Evolutionary conservation across 2,888 invertebrate species (phyloP), one percentile per base, ranked within the genome.

Genomic region (Oscheius myriophilus): DNA sequence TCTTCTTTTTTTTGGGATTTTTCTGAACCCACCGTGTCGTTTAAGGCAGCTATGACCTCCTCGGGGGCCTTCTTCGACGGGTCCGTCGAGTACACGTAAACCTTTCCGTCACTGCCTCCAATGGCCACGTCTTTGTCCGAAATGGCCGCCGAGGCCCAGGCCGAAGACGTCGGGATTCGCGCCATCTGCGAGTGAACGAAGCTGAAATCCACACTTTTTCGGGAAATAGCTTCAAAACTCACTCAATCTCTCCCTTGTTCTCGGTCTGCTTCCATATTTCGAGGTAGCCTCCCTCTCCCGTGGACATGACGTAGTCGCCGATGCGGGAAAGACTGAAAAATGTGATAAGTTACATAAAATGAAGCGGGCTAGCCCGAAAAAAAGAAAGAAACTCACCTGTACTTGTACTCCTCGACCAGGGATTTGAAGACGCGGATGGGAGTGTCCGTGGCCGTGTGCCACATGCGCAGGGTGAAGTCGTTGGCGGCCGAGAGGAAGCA

Each of bases 401-500:
- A 85, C 49, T 83, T 83, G 65, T 76, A 85, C 25, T 84, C 80
- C 14, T 80, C 81, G 12, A 71, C 54, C 11, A 67, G 18, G 1
- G 82, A 72, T 16, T 67, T 45, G 52, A 79, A 75, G n/a, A 64
- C 65, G 46, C 91, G 90, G 7, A 93, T 87, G 85, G 93, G 93
- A 80, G 92, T 91, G 26, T 94, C 94, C 58, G 90, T 90, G 68
- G 91, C 90, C 3, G 91, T 90, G 64, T 88, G 88, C 97, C 97
- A 98, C 63, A 92, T 90, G 77, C 92, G 91, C 53, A 97, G 90
- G 0, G 92, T 90, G 0, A 93, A 93, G 89, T 98, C 97, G 88
- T 98, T 98, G 33, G 94, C 91, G 86, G 93, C 93, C 55, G 95
- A 95, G 0, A 96, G 88, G 87, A 98, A 93, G 52, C 91, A 90